Conservation (phyloP, 2,113 vertebrate species). For the Talpa occidentalis region DNA sequence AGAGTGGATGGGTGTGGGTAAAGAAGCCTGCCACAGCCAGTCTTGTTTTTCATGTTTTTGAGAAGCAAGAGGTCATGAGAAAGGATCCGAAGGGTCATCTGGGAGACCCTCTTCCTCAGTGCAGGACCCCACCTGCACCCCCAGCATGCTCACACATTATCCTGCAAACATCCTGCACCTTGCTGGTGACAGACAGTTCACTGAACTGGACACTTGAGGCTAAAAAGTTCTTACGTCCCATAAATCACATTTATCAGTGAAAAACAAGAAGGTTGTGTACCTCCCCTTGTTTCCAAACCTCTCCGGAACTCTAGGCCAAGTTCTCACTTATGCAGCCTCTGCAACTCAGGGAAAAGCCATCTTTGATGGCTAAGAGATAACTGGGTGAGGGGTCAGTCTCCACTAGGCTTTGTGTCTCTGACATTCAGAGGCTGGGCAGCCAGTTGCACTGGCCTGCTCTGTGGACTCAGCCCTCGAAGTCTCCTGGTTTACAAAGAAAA, state of each 20-base stretch:
- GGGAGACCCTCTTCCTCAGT: not conserved
- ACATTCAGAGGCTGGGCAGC: slow-evolving; percentile 64
- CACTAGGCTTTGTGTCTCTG: slow-evolving; percentile 68
- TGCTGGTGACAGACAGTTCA: not conserved
- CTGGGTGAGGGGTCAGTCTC: slow-evolving; percentile 65
- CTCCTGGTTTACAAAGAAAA: not conserved
- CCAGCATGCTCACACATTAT: not conserved
- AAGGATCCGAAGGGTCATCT: not conserved
- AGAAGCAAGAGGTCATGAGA: not conserved
- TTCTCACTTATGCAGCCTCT: not conserved
- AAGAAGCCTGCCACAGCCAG: not conserved
- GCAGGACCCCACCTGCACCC: rapidly evolving
- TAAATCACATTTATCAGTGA: not conserved
- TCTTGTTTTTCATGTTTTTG: not conserved
- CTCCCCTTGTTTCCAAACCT: not conserved
- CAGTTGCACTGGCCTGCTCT: not conserved
- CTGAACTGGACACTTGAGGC: not conserved
- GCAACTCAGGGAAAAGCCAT: too few relatives aligned
- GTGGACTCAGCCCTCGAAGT: not conserved
- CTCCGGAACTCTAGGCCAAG: not conserved
- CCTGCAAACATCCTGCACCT: not conserved
- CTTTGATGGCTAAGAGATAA: not conserved
- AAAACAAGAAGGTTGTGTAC: not conserved
- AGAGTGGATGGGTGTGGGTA: not conserved
- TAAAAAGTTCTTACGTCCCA: not conserved